A percentile compares a stretch with the other conserved stretches of the same genome.
Conservation (phyloP, 2,113 vertebrate genomes). For the Macrotis lagotis region DNA sequence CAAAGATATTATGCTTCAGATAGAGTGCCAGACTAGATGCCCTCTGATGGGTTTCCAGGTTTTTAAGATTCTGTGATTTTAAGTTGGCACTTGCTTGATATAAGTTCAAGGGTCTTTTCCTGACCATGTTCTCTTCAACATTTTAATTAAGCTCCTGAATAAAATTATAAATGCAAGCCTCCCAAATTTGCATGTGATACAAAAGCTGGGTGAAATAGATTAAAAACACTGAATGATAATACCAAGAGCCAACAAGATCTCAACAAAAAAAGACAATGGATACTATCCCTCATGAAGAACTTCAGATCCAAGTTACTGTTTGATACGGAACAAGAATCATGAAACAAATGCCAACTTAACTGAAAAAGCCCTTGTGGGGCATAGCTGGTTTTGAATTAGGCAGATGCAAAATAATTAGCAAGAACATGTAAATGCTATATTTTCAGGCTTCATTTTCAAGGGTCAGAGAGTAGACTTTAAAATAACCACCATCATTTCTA, state of each 20-base stretch:
- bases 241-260: neutral
- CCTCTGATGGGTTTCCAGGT: neutral
- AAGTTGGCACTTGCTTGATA: neutral
- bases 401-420: neutral
- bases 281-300: neutral
- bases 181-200: neutral
- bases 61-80: neutral
- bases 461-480: rapidly evolving
- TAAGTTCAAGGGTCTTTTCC: neutral
- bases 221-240: neutral
- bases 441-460: rapidly evolving
- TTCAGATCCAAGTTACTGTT: neutral
- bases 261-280: rapidly evolving
- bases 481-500: neutral
- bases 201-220: neutral
- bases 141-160: neutral
- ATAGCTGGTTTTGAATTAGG: rapidly evolving
- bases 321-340: neutral
- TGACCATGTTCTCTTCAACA: neutral
- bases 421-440: neutral
- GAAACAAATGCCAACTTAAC: rapidly evolving
- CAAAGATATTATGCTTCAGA: neutral
- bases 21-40: neutral
- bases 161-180: neutral
- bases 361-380: rapidly evolving